Conservation (phyloP, 2,797 vertebrate genomes). For the Morelia viridis region DNA sequence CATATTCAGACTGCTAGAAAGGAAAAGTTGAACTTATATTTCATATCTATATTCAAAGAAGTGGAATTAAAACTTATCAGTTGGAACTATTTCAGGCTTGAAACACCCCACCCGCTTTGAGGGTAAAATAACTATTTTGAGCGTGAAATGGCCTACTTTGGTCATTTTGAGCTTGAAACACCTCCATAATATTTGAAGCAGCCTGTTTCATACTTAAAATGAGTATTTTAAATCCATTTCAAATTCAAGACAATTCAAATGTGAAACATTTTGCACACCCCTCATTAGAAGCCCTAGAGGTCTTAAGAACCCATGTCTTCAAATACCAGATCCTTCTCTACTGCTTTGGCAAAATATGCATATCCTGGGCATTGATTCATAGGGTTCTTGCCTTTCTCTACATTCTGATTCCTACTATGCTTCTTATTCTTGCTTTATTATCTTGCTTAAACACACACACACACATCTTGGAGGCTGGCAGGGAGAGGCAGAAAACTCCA, state of each 20-base stretch:
- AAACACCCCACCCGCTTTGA: no score
- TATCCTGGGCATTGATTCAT: neutral
- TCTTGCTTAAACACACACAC: neutral
- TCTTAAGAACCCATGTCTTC: neutral
- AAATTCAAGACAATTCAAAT: neutral
- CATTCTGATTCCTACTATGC: neutral
- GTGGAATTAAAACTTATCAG: no score
- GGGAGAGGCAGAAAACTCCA: neutral
- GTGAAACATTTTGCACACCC: neutral
- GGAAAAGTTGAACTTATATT: no score
- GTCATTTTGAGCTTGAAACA: neutral
- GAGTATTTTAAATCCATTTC: neutral
- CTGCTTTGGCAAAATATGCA: no score
- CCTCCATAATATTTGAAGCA: neutral
- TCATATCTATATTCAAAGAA: no score
- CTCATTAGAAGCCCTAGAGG: neutral
- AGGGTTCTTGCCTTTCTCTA: neutral
- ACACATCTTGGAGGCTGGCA: neutral
- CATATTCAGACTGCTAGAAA: neutral
- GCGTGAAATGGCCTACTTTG: neutral
- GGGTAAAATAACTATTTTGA: no score
- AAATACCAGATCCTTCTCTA: neutral
- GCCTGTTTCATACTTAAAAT: neutral
- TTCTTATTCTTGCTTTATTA: neutral
- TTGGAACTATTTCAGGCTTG: no score